phyloP scores from a whole-genome alignment of 2,113 vertebrate genomes.

The Barnardius zonarius region DNA sequence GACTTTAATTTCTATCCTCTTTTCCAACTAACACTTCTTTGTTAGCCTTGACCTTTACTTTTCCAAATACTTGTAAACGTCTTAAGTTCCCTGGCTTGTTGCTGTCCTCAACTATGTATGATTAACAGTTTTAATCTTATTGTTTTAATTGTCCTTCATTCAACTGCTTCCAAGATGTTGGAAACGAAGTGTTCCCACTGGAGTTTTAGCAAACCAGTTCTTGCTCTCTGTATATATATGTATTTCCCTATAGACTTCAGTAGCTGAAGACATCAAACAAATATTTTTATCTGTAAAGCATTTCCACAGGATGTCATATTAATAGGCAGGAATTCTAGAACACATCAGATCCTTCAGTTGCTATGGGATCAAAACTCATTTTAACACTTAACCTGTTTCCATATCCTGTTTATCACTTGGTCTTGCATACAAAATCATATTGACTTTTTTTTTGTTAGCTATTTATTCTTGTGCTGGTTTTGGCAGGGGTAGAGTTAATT shows the following conservation, averaged over 20 bases:
- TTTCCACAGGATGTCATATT: neutral
- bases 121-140: neutral
- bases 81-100: neutral
- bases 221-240: neutral
- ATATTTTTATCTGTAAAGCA: neutral
- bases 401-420: neutral
- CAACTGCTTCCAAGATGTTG: neutral
- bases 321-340: neutral
- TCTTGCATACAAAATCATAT: neutral
- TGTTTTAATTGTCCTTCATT: neutral
- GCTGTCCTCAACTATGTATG: neutral
- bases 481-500: neutral
- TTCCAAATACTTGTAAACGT: neutral
- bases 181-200: neutral
- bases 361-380: neutral
- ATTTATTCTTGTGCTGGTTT: neutral
- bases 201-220: neutral
- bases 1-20: neutral
- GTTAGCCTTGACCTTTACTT: neutral
- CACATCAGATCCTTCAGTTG: neutral
- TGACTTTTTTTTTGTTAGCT: neutral
- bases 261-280: neutral
- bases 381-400: neutral
- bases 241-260: neutral
- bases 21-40: neutral